Evolutionary conservation across 1,140 invertebrate genomes (phyloP).

Genomic region (Vollenhovia emeryi): DNA sequence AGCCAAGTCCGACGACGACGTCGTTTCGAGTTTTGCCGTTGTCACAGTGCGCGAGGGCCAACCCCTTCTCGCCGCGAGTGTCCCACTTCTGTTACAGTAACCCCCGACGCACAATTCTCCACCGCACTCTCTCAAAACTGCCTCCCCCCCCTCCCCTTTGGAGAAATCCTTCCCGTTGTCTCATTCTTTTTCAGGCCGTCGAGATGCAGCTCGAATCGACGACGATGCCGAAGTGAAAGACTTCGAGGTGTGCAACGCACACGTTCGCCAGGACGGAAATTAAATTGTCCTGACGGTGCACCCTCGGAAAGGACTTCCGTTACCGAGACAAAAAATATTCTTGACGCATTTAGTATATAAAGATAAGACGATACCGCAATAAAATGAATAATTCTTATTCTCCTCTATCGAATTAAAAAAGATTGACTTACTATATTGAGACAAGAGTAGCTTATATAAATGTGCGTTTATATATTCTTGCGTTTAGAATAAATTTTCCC

Average conservation of each 20-base stretch:
- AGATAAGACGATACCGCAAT: no score
- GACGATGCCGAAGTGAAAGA: not conserved
- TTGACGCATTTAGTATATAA: no score
- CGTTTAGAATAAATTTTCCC: no score
- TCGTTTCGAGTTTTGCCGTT: slow-evolving; percentile 85
- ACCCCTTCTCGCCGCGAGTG: slow-evolving; percentile 77
- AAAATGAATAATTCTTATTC: no score
- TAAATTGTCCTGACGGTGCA: slow-evolving; percentile 26
- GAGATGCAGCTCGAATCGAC: not conserved
- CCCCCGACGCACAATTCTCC: slow-evolving; percentile 63
- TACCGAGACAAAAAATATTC: no score
- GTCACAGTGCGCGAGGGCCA: slow-evolving; percentile 77
- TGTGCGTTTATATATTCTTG: no score
- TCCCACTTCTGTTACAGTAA: slow-evolving; percentile 75
- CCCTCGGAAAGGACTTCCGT: no score
- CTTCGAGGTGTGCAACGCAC: not conserved
- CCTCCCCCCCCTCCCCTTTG: not conserved
- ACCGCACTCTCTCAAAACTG: slow-evolving; percentile 33
- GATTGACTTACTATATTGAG: no score
- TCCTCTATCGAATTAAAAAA: no score
- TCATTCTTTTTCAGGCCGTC: slow-evolving; percentile 45
- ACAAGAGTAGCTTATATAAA: no score
- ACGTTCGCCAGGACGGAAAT: not conserved
- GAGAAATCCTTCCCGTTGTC: not conserved
- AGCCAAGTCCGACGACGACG: slow-evolving; percentile 84